Conservation (phyloP, 2,888 invertebrate genomes). For the Drosophila nigritarsus region DNA sequence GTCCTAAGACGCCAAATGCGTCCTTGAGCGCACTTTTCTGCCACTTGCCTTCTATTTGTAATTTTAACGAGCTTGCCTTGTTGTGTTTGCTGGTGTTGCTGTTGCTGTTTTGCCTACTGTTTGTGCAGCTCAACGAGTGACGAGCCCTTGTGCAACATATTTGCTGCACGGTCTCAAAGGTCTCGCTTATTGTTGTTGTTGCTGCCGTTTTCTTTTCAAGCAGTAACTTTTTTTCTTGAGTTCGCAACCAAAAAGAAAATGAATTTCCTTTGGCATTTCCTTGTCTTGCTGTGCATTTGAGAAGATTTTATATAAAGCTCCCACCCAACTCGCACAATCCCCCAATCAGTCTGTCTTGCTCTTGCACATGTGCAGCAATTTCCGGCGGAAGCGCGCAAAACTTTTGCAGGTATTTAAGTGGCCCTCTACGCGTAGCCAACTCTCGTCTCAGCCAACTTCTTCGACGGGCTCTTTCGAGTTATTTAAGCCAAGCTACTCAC, state of each 20-base stretch:
- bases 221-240: conserved; percentile 22
- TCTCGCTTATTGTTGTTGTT: conserved; percentile 17
- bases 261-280: conserved; percentile 72
- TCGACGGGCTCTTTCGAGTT: conserved; percentile 10
- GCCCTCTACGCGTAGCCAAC: conserved; percentile 36
- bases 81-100: conserved; percentile 20
- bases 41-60: conserved; percentile 80
- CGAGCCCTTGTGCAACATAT: conserved; percentile 72
- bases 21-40: conserved; percentile 80
- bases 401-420: conserved; percentile 77
- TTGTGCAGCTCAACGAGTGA: conserved; percentile 62
- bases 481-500: conserved; percentile 26
- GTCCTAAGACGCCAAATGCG: conserved; percentile 63
- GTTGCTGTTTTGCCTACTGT: conserved; percentile 57
- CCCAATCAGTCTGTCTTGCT: neutral
- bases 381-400: conserved; percentile 75
- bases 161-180: conserved; percentile 60
- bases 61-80: conserved; percentile 66
- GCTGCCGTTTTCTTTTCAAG: conserved; percentile 53
- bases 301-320: conserved; percentile 33
- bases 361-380: conserved; percentile 53
- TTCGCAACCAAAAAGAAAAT: conserved; percentile 58
- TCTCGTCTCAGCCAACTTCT: conserved; percentile 10
- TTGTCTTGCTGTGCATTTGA: conserved; percentile 62
- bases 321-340: neutral